A percentile compares a stretch with the other conserved stretches of the same genome.
phyloP scores from a whole-genome alignment of 2,113 vertebrate genomes.

The Columbina picui region DNA sequence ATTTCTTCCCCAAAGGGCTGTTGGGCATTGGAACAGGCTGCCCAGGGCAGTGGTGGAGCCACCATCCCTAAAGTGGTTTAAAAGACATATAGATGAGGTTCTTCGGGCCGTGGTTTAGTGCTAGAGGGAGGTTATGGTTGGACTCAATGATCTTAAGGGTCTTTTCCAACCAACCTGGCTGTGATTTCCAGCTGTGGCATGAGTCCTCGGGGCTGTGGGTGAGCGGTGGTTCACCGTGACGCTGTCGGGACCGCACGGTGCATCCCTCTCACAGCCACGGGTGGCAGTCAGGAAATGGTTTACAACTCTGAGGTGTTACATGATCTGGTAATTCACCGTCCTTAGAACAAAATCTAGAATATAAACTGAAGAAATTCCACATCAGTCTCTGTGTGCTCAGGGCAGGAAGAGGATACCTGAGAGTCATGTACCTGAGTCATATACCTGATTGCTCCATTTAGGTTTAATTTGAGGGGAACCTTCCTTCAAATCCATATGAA shows the following conservation, averaged over 20 bases:
- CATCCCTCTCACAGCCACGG: not conserved
- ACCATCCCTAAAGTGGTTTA: too few species aligned
- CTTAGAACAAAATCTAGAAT: not conserved
- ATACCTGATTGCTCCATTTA: not conserved
- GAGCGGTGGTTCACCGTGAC: not conserved
- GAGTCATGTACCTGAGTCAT: not conserved
- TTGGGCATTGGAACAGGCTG: too few species aligned
- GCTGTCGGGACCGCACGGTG: not conserved
- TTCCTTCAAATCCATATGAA: not conserved
- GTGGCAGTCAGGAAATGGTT: constrained; percentile 30
- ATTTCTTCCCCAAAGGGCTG: too few species aligned
- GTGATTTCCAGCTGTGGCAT: not conserved
- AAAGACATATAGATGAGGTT: too few species aligned
- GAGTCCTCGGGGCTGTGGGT: not conserved
- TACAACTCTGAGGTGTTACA: not conserved
- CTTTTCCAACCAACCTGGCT: too few species aligned
- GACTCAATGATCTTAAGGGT: too few species aligned
- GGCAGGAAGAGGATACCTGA: not conserved
- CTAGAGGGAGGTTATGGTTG: too few species aligned
- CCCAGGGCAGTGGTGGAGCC: too few species aligned
- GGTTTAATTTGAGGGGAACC: not conserved
- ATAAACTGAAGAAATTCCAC: not conserved
- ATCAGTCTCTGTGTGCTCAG: not conserved
- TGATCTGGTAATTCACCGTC: not conserved
- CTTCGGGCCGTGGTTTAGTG: too few species aligned